These are phyloP conservation scores for Rhinichthys osculus DNA, from an alignment of 2,797 vertebrate genomes.

Conservation along the genomic window DNA sequence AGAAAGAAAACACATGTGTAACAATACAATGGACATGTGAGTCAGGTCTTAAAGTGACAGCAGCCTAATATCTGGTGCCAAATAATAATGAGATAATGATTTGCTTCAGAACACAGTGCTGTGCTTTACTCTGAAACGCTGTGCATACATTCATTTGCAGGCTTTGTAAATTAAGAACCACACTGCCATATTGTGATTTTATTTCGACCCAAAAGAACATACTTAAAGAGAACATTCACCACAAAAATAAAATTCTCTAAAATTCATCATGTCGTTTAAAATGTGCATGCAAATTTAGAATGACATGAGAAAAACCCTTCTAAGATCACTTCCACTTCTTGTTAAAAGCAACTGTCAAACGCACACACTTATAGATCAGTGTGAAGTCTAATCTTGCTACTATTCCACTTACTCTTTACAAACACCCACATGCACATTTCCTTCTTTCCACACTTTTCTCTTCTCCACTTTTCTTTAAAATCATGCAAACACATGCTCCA, in stretches of 20 bases:
- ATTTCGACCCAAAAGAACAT: not conserved
- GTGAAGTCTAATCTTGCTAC: constrained; percentile 9
- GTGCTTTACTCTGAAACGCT: too few relatives aligned
- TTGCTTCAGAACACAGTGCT: too few relatives aligned
- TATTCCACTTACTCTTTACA: not conserved
- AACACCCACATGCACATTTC: not conserved
- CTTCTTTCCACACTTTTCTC: not conserved
- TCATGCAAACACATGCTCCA: not conserved
- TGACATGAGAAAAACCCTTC: not conserved
- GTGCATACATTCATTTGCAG: not conserved
- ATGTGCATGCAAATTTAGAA: not conserved
- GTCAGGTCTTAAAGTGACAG: too few relatives aligned
- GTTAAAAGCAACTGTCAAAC: constrained; percentile 25
- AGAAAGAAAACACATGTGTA: too few relatives aligned
- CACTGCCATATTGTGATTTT: not conserved
- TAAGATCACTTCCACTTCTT: not conserved
- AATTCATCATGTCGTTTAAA: not conserved
- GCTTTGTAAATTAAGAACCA: not conserved
- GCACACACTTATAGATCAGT: not conserved
- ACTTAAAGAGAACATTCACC: not conserved
- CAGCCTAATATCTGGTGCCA: too few relatives aligned
- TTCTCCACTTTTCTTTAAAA: not conserved
- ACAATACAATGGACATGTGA: too few relatives aligned
- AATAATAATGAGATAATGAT: too few relatives aligned
- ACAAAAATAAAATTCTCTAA: too few relatives aligned